Evolutionary conservation across 2,888 invertebrate genomes (phyloP), one percentile per base, ranked within the genome.

Genomic region (Eurytoma adleriae): DNA sequence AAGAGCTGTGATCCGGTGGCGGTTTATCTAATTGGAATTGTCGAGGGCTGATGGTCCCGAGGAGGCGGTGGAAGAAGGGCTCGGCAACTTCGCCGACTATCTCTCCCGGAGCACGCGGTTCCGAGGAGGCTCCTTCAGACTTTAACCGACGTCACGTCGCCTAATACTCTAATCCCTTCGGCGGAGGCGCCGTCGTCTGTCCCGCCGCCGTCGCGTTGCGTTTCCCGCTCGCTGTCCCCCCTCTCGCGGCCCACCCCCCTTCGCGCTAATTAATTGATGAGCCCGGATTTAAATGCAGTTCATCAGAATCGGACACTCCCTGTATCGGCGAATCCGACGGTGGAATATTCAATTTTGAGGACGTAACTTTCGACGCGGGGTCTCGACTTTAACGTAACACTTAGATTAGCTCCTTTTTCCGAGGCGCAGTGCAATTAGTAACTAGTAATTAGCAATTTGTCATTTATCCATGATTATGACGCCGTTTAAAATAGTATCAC

Each of bases 1-100:
- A 87, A 88, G 88, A 88, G 87, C 87, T 84, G 85, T 87, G 88
- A 89, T 89, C 88, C 86, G 85, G 80, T 84, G 86, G 89, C 84
- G 89, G 89, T 90, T 90, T 90, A 89, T 89, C 87, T 90, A 90
- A 90, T 90, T 90, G 89, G 87, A 90, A 89, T 90, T 89, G 88
- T 89, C 89, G 88, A 87, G 87, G 84, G 86, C 84, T 86, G 83
- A 84, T 80, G 75, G 80, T 83, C 78, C 78, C 71, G 64, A 69
- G 79, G 4, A 24, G 56, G 27, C 30, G 54, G 40, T 4, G 18
- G 64, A 20, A 14, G 73, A 48, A 20, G 69, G 73, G 76, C 24
- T 70, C 61, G 72, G 64, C 85, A 89, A 90, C 86, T 90, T 90
- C 86, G 85, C 40, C 40, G 89, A 87, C 90, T 90, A 90, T 90